Base-by-base conservation (phyloP, 2,797 vertebrate species). In the Chelmon rostratus region DNA sequence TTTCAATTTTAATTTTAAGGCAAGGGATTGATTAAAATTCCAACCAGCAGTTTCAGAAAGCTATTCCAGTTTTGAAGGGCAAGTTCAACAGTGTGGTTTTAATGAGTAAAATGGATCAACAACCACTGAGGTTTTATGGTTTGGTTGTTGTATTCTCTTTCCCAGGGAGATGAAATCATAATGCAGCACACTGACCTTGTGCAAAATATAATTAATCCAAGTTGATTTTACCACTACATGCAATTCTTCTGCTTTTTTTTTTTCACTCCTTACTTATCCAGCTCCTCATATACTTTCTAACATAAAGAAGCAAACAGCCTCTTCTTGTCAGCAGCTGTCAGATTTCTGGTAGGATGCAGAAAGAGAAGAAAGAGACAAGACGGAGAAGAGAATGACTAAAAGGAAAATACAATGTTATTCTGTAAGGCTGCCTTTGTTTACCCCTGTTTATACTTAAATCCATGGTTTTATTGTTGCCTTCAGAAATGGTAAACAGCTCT, bases 11-110 rank as follows among this genome's bases (percentile, higher is more conserved):
- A 21, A 62, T 79, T 85, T 58, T 59, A 64, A 82, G 31, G 56
- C 54, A 49, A 71, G 44, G 50, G 61, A 81, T 62, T 81, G 66
- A 88, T 84, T 86, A 68, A 75, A 79, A 86, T 82, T 88, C 73
- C 69, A 82, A 44, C 10, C 68, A 63, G 19, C 70, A 73, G 62
- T 80, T 85, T 74, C 40, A 67, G 42, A 84, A 65, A 65, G n/a
- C 54, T 66, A 23, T 85, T 81, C 62, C 61, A 52, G 63, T 67
- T 87, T 74, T 78, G 79, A 81, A 84, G 76, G 73, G 65, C 71
- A 75, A 74, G 68, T 68, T 88, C 49, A 80, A 61, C 54, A 23
- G 31, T 82, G 74, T 75, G 73, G 70, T 73, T 89, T 86, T 82
- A 78, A 73, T 78, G 79, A 81, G 52, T 79, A 63, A 75, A 85